Evolutionary conservation across 2,113 vertebrate species (phyloP), one percentile per base, ranked within the genome.

Genomic region (Argyrosomus japonicus): DNA sequence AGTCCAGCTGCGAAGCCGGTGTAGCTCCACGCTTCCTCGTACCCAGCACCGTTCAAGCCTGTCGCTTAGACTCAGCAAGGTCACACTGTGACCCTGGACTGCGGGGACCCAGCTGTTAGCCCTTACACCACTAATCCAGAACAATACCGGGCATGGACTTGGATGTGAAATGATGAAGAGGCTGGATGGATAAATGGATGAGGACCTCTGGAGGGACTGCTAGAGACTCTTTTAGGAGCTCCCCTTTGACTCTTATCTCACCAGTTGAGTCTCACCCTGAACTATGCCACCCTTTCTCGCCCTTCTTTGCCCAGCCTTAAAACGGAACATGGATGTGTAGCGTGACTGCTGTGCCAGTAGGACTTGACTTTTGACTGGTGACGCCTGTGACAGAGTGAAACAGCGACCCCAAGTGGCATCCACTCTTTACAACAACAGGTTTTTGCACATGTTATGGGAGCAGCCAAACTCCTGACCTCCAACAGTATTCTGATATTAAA

Each of bases 21-120:
- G 95, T 67, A 96, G 95, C 43, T 84, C 96, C 93, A 96, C 95
- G 0, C 85, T 98, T 58, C 96, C 96, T 1, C 95, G 96, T 21
- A 85, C 94, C 10, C 94, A 95, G 72, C 96, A 94, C 23, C 94
- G 93, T 81, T 91, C 95, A 19, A 95, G 95, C 83, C 94, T 96
- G 89, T 95, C 95, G 21, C 93, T 95, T 47, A 88, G 96, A 67
- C 95, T 95, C 84, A 96, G 96, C 92, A 98, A 97, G 87, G 94
- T 97, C 62, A 95, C 96, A 0, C 95, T 96, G 80, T 98, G 95
- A 96, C 87, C 58, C 77, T 4, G 48, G 50, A 43, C 81, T 27
- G 47, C 21, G 4, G 19, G 18, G 54, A 25, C 13, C 50, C 63
- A n/a, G 75, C 68, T 25, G 50, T 67, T 48, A n/a, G 63, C 77